Percentiles rank a stretch among this genome's conserved stretches.
Evolutionary conservation across 2,113 vertebrate species (phyloP).

Genomic region (Callopanchax toddi): DNA sequence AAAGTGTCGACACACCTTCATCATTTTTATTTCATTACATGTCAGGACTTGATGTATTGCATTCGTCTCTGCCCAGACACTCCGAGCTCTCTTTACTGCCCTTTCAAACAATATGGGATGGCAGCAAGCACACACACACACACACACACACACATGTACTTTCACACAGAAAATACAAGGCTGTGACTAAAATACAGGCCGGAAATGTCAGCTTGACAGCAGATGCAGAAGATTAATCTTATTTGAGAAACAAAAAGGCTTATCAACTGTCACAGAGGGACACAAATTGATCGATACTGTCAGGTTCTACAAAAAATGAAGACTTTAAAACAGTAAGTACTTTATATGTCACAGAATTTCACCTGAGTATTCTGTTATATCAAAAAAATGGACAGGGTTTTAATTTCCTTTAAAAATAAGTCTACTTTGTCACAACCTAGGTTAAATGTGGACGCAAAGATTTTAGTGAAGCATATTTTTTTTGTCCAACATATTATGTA

Average conservation of each 20-base stretch:
- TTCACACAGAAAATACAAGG: slow-evolving; percentile 7
- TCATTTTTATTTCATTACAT: slow-evolving; percentile 56
- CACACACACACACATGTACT: neutral
- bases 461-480: no score
- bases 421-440: no score
- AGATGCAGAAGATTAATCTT: neutral
- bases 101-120: slow-evolving; percentile 51
- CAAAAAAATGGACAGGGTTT: neutral
- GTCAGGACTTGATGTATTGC: slow-evolving; percentile 55
- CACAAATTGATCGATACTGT: neutral
- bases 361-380: neutral
- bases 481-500: no score
- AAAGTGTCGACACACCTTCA: slow-evolving; percentile 37
- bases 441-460: no score
- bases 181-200: slow-evolving; percentile 20
- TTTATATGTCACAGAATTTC: neutral
- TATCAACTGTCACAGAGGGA: neutral
- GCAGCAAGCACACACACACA: slow-evolving; percentile 17
- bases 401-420: no score
- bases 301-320: neutral
- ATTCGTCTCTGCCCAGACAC: slow-evolving; percentile 42
- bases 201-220: slow-evolving; percentile 26
- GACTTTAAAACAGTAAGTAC: neutral
- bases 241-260: neutral
- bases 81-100: slow-evolving; percentile 35